Base-by-base conservation (phyloP, 2,113 vertebrate species). In the Aythya baeri region DNA sequence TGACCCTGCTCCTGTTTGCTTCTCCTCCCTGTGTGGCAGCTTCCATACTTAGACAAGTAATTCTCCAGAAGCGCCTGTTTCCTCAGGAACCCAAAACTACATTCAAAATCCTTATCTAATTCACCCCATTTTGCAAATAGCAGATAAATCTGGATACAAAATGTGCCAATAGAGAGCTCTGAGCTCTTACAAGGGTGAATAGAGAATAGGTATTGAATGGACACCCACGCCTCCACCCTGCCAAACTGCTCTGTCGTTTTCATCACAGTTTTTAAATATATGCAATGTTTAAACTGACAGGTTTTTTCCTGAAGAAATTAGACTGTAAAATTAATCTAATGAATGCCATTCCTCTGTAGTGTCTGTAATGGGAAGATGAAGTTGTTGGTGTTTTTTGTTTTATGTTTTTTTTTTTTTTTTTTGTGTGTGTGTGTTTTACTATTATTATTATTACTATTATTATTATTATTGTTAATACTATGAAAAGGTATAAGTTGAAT, bases 101-200 rank as follows among this genome's bases (percentile, higher is more conserved):
- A 41, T 72, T 78, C 65, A 31, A 21, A 93, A 66, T 84, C 46
- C 70, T 31, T 7, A n/a, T 49, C 62, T 94, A 72, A 70, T 79
- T 94, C 89, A 87, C 54, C 36, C 10, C 58, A 14, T 89, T 86
- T 54, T 52, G 79, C 79, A 83, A 71, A 15, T 54, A 86, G 43
- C 82, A 83, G 6, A 9, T 89, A 94, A 86, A 96, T 94, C 95
- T 95, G 95, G 84, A 83, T 71, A 68, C 94, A 96, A 89, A 96
- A 95, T 91, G 91, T 96, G 86, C 80, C 65, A 92, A 83, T 7
- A 32, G 68, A 94, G 95, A 80, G 86, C 71, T 95, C 44, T 76
- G 95, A 80, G 86, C 71, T 95, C 44, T 76, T 89, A 78, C 50
- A 63, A 34, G 15, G 71, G 34, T 26, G 34, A 70, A 65, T 74